Evolutionary conservation across 1,140 invertebrate genomes (phyloP).

Genomic region (Apolygus lucorum): DNA sequence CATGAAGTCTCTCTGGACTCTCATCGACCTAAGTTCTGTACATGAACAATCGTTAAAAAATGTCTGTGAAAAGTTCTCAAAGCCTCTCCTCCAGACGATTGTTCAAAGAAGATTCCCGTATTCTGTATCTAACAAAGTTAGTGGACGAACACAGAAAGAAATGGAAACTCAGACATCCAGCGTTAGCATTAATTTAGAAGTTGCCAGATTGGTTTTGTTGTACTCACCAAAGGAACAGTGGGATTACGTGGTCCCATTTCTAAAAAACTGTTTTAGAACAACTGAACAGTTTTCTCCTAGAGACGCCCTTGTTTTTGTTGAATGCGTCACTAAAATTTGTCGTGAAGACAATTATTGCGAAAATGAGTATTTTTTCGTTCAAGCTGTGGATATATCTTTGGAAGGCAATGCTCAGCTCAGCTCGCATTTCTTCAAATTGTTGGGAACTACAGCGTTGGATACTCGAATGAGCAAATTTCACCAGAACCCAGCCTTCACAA

Average conservation of each 20-base stretch:
- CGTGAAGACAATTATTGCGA: background rate
- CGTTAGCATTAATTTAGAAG: background rate
- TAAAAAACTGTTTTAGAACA: background rate
- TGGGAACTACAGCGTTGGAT: slow-evolving; percentile 9
- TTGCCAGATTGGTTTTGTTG: background rate
- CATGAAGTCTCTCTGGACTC: background rate
- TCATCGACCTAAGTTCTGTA: background rate
- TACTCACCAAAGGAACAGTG: background rate
- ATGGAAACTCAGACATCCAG: background rate
- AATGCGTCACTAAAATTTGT: background rate
- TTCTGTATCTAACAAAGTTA: background rate
- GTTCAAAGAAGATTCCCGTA: background rate
- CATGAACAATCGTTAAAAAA: background rate
- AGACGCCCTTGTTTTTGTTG: background rate
- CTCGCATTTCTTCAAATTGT: slow-evolving; percentile 5
- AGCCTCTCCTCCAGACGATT: background rate
- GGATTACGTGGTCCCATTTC: background rate
- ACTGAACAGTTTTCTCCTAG: background rate
- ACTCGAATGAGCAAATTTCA: background rate
- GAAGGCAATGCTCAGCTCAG: background rate
- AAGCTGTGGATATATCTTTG: background rate
- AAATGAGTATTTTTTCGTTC: slow-evolving; percentile 1
- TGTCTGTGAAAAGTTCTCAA: background rate
- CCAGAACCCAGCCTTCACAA: slow-evolving; percentile 5
- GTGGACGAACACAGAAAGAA: background rate